Percentiles rank a stretch among this genome's conserved stretches.
phyloP scores from a whole-genome alignment of 2,113 vertebrate species.

The Rutilus rutilus region DNA sequence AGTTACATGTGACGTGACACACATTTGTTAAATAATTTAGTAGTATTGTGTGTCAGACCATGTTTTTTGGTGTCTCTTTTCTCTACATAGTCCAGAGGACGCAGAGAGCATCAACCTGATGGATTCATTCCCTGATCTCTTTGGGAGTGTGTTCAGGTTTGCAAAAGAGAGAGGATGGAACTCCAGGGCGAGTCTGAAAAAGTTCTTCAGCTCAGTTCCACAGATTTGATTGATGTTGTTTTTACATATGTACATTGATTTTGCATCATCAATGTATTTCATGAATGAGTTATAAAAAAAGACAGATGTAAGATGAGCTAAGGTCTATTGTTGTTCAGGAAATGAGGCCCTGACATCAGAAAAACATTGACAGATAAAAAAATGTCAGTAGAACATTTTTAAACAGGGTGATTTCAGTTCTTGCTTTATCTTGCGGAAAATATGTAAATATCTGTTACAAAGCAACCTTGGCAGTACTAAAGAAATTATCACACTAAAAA shows the following conservation, averaged over 20 bases:
- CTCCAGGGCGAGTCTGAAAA: conserved; percentile 29
- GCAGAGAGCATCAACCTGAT: conserved; percentile 46
- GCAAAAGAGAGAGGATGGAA: conserved; percentile 62
- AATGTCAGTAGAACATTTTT: not conserved
- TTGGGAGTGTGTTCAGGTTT: conserved; percentile 61
- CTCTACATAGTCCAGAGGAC: conserved; percentile 45
- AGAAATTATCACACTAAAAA: no score
- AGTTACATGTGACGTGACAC: conserved; percentile 12
- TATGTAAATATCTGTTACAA: not conserved
- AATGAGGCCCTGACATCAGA: not conserved
- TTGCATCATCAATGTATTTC: not conserved
- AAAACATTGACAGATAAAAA: not conserved
- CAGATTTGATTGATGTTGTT: not conserved
- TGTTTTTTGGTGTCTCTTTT: not conserved
- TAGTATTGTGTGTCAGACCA: not conserved
- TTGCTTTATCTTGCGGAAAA: not conserved
- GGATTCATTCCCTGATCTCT: conserved; percentile 63
- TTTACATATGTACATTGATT: not conserved
- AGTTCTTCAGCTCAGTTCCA: not conserved
- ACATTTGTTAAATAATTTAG: not conserved
- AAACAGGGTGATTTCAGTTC: not conserved
- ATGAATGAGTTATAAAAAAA: not conserved
- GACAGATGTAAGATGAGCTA: not conserved
- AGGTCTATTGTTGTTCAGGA: not conserved
- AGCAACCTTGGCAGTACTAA: no score